Percentiles rank a stretch among this genome's conserved stretches.
These are phyloP conservation scores for Apodemus speciosus DNA, from an alignment of 2,113 vertebrate genomes.

Conservation along the genomic window DNA sequence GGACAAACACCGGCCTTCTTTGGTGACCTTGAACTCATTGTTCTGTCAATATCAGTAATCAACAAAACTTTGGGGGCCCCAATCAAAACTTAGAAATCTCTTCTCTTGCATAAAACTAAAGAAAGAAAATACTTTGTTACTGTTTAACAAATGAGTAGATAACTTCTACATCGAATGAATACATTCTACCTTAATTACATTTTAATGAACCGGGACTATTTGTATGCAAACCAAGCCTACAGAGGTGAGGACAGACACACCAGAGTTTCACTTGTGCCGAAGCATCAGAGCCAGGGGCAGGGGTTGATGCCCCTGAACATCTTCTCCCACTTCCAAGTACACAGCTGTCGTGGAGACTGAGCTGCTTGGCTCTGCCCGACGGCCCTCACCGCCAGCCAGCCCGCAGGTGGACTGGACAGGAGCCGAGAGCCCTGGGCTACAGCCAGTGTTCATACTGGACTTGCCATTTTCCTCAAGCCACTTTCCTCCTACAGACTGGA, in stretches of 20 bases:
- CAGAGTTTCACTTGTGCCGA: background rate
- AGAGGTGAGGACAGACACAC: background rate
- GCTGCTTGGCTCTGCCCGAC: background rate
- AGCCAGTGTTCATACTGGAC: background rate
- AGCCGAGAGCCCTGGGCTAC: background rate
- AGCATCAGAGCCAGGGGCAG: background rate
- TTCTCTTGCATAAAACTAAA: slow-evolving; percentile 11
- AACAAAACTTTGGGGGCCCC: background rate
- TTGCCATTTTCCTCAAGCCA: background rate
- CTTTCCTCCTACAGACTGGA: background rate
- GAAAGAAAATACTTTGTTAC: background rate
- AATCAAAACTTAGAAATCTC: slow-evolving; percentile 18
- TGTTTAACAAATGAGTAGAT: slow-evolving; percentile 43
- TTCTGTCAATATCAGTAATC: slow-evolving; percentile 44
- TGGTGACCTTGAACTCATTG: slow-evolving; percentile 41
- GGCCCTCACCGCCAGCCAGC: too few species aligned
- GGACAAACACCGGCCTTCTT: background rate
- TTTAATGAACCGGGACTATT: background rate
- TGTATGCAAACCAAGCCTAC: background rate
- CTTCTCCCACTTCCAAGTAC: background rate
- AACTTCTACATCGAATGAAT: slow-evolving; percentile 30
- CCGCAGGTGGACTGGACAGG: background rate
- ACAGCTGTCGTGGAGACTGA: background rate
- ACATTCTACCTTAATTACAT: background rate
- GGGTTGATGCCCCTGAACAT: too few species aligned